phyloP scores from a whole-genome alignment of 2,113 vertebrate genomes.

The Lethenteron reissneri region DNA sequence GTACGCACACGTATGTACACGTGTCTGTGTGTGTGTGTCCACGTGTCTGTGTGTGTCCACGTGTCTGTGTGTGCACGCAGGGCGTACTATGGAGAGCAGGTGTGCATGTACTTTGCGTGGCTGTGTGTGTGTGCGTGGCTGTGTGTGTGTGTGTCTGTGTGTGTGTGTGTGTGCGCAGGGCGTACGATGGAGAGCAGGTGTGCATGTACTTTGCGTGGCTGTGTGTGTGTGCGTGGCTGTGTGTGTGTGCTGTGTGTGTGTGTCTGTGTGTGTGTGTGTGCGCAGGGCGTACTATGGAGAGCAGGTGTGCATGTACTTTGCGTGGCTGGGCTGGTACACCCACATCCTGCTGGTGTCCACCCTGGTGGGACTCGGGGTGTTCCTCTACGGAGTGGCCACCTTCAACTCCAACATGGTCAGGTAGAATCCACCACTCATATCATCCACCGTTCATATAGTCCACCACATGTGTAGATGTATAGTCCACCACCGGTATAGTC shows the following conservation, averaged over 20 bases:
- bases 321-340: neutral
- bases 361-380: neutral
- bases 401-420: neutral
- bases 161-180: too few relatives aligned
- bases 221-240: neutral
- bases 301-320: slow-evolving; percentile 3
- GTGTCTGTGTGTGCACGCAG: neutral
- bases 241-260: neutral
- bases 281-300: neutral
- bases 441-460: too few relatives aligned
- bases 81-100: neutral
- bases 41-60: too few relatives aligned
- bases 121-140: too few relatives aligned
- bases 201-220: too few relatives aligned
- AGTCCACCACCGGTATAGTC: too few relatives aligned
- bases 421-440: neutral
- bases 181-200: too few relatives aligned
- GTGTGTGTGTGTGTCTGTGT: too few relatives aligned
- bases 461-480: too few relatives aligned
- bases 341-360: neutral
- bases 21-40: too few relatives aligned
- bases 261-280: neutral
- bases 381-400: neutral
- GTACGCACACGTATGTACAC: too few relatives aligned
- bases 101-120: neutral